These are phyloP conservation scores for Hydrophis major DNA, from an alignment of 2,797 vertebrate species.

Conservation along the genomic window DNA sequence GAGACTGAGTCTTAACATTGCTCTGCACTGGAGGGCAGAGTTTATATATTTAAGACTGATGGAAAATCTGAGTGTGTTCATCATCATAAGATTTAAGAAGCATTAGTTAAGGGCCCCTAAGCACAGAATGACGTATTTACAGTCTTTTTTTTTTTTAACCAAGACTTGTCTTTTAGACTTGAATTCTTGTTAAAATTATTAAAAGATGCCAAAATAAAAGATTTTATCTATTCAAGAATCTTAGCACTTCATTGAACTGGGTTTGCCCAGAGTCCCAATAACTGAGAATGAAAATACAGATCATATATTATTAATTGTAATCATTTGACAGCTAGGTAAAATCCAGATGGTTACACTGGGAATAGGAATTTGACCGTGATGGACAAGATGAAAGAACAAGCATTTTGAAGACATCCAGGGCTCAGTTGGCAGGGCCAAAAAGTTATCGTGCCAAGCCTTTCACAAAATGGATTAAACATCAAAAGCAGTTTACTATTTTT, in stretches of 20 bases:
- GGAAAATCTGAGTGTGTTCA: conserved; percentile 55
- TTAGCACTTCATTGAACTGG: conserved; percentile 28
- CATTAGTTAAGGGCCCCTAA: conserved; percentile 34
- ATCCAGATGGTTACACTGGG: not conserved
- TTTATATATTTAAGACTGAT: conserved; percentile 50
- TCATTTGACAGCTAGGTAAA: not conserved
- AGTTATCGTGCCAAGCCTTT: not conserved
- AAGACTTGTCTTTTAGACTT: conserved; percentile 22
- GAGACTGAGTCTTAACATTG: conserved; percentile 49
- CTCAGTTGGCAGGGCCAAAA: not conserved
- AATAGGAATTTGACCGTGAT: not conserved
- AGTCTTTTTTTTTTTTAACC: conserved; percentile 53
- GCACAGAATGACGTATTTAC: conserved; percentile 34
- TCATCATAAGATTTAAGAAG: conserved; percentile 34
- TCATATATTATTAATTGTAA: not conserved
- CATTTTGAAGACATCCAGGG: not conserved
- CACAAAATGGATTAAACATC: not conserved
- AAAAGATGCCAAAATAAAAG: conserved; percentile 46
- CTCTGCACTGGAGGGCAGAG: conserved; percentile 28
- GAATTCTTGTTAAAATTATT: conserved; percentile 38
- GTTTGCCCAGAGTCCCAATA: not conserved
- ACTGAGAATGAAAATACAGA: not conserved
- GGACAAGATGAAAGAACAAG: not conserved
- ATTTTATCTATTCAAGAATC: conserved; percentile 18
- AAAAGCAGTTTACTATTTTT: not conserved